These are phyloP conservation scores for Cherax destructor DNA, from an alignment of 1,140 invertebrate genomes.

Conservation along the genomic window DNA sequence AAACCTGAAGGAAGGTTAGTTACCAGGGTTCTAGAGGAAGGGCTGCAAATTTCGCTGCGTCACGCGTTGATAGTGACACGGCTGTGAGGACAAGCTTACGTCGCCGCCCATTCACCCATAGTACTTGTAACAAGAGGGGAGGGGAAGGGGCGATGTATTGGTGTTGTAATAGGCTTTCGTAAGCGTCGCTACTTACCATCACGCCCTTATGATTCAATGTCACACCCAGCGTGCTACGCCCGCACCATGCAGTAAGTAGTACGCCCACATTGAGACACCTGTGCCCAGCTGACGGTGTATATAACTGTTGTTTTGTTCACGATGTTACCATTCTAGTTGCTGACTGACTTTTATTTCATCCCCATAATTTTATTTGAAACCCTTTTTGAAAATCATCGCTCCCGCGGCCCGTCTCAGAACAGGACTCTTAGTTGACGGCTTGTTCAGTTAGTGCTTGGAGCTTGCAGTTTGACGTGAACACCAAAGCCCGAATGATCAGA, in stretches of 20 bases:
- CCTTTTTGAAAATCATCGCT: too few species aligned
- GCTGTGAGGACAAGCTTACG: conserved; percentile 8
- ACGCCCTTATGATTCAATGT: neutral
- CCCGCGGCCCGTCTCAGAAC: too few species aligned
- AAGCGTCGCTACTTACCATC: neutral
- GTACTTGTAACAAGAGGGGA: neutral
- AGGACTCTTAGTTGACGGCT: too few species aligned
- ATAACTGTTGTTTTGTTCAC: neutral
- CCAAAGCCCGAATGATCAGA: too few species aligned
- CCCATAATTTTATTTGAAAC: too few species aligned
- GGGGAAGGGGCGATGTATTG: neutral
- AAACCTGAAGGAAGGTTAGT: too few species aligned
- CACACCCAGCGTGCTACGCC: neutral
- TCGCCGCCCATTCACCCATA: neutral
- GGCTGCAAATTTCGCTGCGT: neutral
- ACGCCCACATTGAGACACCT: neutral
- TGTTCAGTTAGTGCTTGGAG: too few species aligned
- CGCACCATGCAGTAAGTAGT: neutral
- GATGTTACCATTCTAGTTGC: too few species aligned
- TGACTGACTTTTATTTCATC: too few species aligned
- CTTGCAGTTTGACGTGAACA: too few species aligned
- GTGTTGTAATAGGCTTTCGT: neutral
- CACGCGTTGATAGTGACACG: neutral
- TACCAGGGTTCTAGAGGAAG: neutral
- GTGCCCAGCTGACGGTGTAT: neutral